Evolutionary conservation across 2,888 invertebrate genomes (phyloP).

Genomic region (Neoascia interrupta): DNA sequence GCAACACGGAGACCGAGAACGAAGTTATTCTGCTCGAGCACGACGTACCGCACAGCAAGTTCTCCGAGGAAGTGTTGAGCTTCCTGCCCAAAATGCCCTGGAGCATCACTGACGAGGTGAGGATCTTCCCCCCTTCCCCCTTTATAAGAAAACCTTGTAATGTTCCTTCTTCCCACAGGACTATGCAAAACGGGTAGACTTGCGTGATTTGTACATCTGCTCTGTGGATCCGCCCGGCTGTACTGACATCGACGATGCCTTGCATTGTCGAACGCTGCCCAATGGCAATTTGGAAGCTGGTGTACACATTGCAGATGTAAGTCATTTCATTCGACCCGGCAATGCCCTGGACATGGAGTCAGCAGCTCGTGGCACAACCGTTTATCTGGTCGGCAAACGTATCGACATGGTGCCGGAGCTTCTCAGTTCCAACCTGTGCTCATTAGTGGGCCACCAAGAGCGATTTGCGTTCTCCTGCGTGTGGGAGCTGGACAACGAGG

Average conservation of each 20-base stretch:
- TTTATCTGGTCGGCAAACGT: slow-evolving; percentile 95
- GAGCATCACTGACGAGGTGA: slow-evolving; percentile 90
- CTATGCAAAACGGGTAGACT: slow-evolving; percentile 88
- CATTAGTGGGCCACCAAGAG: slow-evolving; percentile 93
- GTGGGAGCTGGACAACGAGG: slow-evolving; percentile 94
- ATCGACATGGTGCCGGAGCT: slow-evolving; percentile 95
- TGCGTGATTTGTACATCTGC: slow-evolving; percentile 92
- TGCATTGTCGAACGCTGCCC: slow-evolving; percentile 90
- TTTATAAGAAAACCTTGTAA: no score
- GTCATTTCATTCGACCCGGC: slow-evolving; percentile 96
- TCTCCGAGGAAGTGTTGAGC: slow-evolving; percentile 95
- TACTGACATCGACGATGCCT: slow-evolving; percentile 99
- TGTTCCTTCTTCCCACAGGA: slow-evolving; percentile 82
- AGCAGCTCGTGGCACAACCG: slow-evolving; percentile 95
- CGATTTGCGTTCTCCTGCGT: slow-evolving; percentile 97
- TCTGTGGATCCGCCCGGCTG: slow-evolving; percentile 99
- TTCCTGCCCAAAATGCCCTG: slow-evolving; percentile 95
- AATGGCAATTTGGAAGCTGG: slow-evolving; percentile 92
- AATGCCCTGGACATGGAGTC: slow-evolving; percentile 96
- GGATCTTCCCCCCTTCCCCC: slow-evolving; percentile 43
- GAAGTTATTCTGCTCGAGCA: slow-evolving; percentile 97
- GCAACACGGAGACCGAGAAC: slow-evolving; percentile 97
- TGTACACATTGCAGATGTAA: slow-evolving; percentile 99
- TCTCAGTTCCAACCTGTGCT: slow-evolving; percentile 97
- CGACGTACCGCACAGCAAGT: slow-evolving; percentile 97